Evolutionary conservation across 1,140 invertebrate genomes (phyloP), one percentile per base, ranked within the genome.

Genomic region (Marisa cornuarietis): DNA sequence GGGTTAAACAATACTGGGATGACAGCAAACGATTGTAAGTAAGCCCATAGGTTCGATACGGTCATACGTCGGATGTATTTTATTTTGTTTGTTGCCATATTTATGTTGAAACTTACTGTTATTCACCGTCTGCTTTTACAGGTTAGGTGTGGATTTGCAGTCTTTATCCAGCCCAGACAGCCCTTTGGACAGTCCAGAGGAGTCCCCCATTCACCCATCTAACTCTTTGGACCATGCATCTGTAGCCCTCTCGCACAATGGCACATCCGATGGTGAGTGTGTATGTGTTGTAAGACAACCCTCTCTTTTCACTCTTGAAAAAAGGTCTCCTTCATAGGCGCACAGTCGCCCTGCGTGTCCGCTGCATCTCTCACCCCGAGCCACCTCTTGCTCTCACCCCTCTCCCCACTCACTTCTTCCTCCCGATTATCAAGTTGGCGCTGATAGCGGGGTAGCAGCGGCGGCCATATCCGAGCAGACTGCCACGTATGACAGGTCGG

Each of bases 211-310:
- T n/a, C 68, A 61, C 54, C 69, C 52, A 7, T 9, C 65, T 7
- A 22, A 63, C 49, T 51, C 75, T 20, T n/a, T 77, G 75, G 75
- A 77, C 75, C 75, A 63, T n/a, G 49, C 75, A 20, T 9, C 75
- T 58, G 51, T 65, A 58, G 18, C 62, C 65, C 75, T 77, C 63
- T 26, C 63, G 52, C 75, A 77, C 65, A 77, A 77, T 77, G 75
- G 75, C 31, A 77, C 75, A 31, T 24, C 75, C 18, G 75, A 77
- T 65, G 75, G 75, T 77, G 51, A 77, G 75, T 77, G n/a, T 71
- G 69, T 9, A 11, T 18, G 26, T 71, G n/a, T 42, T 71, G 69
- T 31, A 20, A 6, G n/a, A 31, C 11, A 26, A 4, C 22, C 69
- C 69, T 16, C 69, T 26, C 69, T 49, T 49, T 49, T 31, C 69